Evolutionary conservation across 2,113 vertebrate species (phyloP), one percentile per base, ranked within the genome.

Genomic region (Fukomys damarensis): DNA sequence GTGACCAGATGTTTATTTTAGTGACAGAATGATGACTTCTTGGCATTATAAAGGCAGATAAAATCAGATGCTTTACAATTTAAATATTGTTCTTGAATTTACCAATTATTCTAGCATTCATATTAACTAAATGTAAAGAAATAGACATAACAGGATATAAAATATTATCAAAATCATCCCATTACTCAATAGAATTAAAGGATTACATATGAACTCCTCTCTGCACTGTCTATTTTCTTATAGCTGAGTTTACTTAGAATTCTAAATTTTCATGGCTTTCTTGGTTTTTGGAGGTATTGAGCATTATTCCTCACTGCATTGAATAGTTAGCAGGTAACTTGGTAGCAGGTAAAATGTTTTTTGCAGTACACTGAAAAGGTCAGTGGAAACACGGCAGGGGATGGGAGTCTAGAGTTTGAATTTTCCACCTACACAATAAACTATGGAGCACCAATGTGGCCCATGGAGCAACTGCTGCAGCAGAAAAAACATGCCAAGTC

Each of bases 361-460:
- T 86, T 96, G 17, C 77, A 59, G 43, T 81, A 5, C 58, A n/a
- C 76, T 96, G 76, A 96, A 83, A 63, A 90, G 35, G 0, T 0
- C 65, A 95, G n/a, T 86, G 77, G 88, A 97, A 97, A 96, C 82
- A 90, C 52, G 82, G 77, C 74, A 94, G 41, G 89, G 54, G 20
- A 82, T 3, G 89, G 93, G 49, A 35, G 14, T 93, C 82, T 93
- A 70, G 26, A 41, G 88, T 93, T 87, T 96, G 32, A 97, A 30
- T 81, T 96, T 96, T 98, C 80, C 97, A 92, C 93, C 93, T 97
- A 95, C 97, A 96, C 59, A 96, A 77, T 58, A 95, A 97, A 97
- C 38, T 16, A 56, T 2, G 6, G 82, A 8, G 2, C 96, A 49
- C 9, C 95, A 96, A 86, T 59, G 20, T 86, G 83, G 86, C 72